Base-by-base conservation (phyloP, 2,888 invertebrate species). In the Cataglyphis cursor region DNA sequence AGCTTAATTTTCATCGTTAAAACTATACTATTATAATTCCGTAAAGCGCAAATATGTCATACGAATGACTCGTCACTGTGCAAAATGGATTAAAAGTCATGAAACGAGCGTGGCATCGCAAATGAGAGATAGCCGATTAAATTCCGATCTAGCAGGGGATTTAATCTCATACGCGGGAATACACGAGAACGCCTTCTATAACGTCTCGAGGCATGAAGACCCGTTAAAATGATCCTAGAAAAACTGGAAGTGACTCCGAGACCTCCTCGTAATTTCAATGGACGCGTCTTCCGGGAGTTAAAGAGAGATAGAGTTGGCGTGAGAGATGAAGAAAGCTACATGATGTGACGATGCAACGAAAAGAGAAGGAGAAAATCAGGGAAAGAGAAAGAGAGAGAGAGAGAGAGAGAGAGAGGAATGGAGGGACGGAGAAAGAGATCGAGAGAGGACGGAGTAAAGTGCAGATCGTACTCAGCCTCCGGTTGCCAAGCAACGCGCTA, bases 401-500 rank as follows among this genome's bases (percentile, higher is more conserved):
- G 87, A 76, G 85, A 82, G 84, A 87, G 44, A 21, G 59, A 59
- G 81, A 57, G 66, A 72, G 35, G 35, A 6, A 35, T 35, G 35
- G 84, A 82, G 73, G 80, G 86, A 87, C 86, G 83, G 88, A 88
- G 85, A 83, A 61, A 83, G 85, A 81, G 83, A 85, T 80, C 70
- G 82, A 82, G 82, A 87, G 73, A 83, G 84, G 89, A 91, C 89
- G 88, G 89, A 90, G 91, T 88, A 92, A 92, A 92, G 93, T 93
- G 92, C 91, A 92, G 93, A 93, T 93, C 92, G 91, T 93, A 91
- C 92, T 91, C 92, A 89, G 90, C 91, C 92, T 92, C 91, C 90
- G 92, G 95, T 95, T 94, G 93, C 94, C 92, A 92, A 92, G 95
- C 94, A 95, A 95, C 95, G 93, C 92, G 93, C 94, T 95, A 94